phyloP scores from a whole-genome alignment of 2,113 vertebrate genomes.

The Forbesichthys papilliferus region DNA sequence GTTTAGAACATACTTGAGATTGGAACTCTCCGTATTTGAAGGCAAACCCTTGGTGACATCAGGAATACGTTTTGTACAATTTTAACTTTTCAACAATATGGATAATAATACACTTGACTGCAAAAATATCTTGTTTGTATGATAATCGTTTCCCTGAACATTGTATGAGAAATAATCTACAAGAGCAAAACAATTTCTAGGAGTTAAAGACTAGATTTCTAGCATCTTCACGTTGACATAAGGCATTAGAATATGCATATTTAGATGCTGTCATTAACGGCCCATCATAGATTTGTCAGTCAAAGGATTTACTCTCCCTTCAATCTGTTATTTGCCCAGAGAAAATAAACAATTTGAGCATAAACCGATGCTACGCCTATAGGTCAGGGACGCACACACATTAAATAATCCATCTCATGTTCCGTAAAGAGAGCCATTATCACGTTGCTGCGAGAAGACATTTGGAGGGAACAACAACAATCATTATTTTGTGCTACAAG shows the following conservation, averaged over 20 bases:
- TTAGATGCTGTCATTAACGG: conserved; percentile 8
- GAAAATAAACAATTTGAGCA: background rate
- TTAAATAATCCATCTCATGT: too few species aligned
- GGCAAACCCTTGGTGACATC: conserved; percentile 69
- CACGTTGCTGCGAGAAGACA: background rate
- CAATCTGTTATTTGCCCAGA: background rate
- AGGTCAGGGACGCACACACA: too few species aligned
- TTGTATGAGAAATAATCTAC: conserved; percentile 16
- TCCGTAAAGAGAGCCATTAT: too few species aligned
- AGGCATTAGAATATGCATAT: conserved; percentile 62
- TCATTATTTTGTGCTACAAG: background rate
- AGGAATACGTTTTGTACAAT: conserved; percentile 48
- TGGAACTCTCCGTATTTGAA: conserved; percentile 48
- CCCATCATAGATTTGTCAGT: too few species aligned
- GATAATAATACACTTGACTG: conserved; percentile 5
- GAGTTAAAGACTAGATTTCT: conserved; percentile 5
- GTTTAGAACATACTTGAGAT: conserved; percentile 35
- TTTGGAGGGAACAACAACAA: background rate
- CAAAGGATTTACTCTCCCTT: background rate
- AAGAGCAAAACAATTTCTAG: conserved; percentile 21
- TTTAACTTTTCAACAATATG: conserved; percentile 11
- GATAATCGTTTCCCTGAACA: conserved; percentile 50
- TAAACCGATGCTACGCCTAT: background rate
- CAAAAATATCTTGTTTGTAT: conserved; percentile 29
- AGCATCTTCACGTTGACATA: conserved; percentile 16